Conservation (phyloP, 2,888 invertebrate species). For the Psococerastis gibbosa region DNA sequence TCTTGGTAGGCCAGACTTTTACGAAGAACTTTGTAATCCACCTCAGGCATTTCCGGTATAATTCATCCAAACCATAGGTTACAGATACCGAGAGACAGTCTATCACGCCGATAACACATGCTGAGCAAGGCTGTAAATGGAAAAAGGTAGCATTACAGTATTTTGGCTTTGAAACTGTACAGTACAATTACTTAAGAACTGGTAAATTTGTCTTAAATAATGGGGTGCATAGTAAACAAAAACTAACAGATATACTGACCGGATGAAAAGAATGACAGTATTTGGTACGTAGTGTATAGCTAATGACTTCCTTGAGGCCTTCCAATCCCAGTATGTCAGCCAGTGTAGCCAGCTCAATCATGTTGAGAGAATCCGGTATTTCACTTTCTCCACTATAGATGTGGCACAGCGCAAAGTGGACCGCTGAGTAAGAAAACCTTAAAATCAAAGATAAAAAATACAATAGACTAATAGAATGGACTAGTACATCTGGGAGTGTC, state of each 20-base stretch:
- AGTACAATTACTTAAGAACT: background rate
- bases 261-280: conserved; percentile 91
- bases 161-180: background rate
- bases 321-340: conserved; percentile 81
- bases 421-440: conserved; percentile 65
- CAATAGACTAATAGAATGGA: too few species aligned
- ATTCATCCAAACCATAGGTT: conserved; percentile 69
- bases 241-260: conserved; percentile 35
- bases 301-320: conserved; percentile 80
- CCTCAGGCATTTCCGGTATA: conserved; percentile 64
- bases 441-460: conserved; percentile 15
- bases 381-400: conserved; percentile 85
- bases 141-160: conserved; percentile 1
- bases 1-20: conserved; percentile 78
- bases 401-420: conserved; percentile 81
- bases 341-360: conserved; percentile 70
- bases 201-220: too few species aligned
- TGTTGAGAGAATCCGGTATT: conserved; percentile 68
- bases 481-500: too few species aligned
- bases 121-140: conserved; percentile 56
- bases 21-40: conserved; percentile 79
- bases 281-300: conserved; percentile 66
- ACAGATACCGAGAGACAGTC: conserved; percentile 74
- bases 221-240: background rate
- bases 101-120: conserved; percentile 68